Percentiles rank a stretch among this genome's conserved stretches.
phyloP scores from a whole-genome alignment of 2,113 vertebrate species.

The Pelecanus crispus region DNA sequence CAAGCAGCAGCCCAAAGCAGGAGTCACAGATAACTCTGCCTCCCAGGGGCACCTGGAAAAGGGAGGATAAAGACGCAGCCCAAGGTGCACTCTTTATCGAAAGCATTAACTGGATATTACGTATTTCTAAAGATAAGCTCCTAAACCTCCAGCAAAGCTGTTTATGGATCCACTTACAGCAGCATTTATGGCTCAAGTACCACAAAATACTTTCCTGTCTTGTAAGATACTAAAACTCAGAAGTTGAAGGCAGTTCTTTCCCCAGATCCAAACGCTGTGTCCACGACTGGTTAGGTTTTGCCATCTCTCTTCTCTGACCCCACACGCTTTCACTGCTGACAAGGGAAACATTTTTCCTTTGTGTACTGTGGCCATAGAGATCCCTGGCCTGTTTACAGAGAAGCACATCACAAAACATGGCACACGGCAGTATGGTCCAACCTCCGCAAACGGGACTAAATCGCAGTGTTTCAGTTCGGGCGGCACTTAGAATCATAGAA shows the following conservation, averaged over 20 bases:
- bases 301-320: background rate
- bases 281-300: background rate
- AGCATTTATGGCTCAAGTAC: background rate
- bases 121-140: slow-evolving; percentile 7
- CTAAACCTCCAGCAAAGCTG: slow-evolving; percentile 18
- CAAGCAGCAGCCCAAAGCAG: background rate
- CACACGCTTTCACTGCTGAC: background rate
- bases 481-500: too few relatives aligned
- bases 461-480: accelerated
- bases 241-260: background rate
- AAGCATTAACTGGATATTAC: background rate
- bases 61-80: background rate
- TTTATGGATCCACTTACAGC: background rate
- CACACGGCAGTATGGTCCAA: background rate
- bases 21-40: background rate
- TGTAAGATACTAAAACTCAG: background rate
- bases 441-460: background rate
- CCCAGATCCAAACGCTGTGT: background rate
- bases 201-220: background rate
- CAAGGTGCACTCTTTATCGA: background rate
- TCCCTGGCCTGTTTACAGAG: background rate
- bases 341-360: background rate
- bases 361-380: background rate
- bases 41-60: background rate
- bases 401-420: background rate